Evolutionary conservation across 2,888 invertebrate genomes (phyloP).

Genomic region (Oligia fasciuncula): DNA sequence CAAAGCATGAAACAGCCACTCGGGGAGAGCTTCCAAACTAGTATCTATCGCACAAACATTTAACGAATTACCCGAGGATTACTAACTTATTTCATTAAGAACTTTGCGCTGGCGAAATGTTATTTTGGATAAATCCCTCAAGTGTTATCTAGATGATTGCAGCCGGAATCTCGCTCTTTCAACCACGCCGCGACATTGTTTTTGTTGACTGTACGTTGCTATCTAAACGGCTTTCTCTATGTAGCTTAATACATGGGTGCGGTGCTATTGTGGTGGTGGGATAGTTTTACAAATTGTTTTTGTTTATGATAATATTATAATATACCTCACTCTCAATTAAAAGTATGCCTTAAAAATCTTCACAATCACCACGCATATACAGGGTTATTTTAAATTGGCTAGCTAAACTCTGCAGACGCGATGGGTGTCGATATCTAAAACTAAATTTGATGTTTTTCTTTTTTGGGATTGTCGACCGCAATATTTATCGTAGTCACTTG

Average conservation of each 20-base stretch:
- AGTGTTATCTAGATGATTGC: slow-evolving; percentile 81
- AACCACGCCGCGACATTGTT: slow-evolving; percentile 65
- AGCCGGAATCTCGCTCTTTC: slow-evolving; percentile 70
- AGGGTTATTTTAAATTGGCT: no score
- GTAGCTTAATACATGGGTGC: slow-evolving; percentile 4
- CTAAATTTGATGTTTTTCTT: no score
- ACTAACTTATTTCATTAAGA: slow-evolving; percentile 87
- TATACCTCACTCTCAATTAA: background rate
- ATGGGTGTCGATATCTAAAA: no score
- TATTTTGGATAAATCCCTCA: slow-evolving; percentile 83
- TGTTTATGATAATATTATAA: background rate
- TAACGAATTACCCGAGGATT: slow-evolving; percentile 85
- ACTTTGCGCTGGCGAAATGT: slow-evolving; percentile 82
- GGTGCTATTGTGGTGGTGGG: background rate
- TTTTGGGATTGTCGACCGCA: no score
- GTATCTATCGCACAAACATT: slow-evolving; percentile 82
- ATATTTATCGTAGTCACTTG: no score
- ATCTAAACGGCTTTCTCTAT: slow-evolving; percentile 28
- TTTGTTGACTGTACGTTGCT: slow-evolving; percentile 56
- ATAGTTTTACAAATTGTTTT: slow-evolving; percentile 7
- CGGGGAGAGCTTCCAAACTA: slow-evolving; percentile 72
- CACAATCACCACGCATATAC: background rate
- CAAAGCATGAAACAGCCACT: slow-evolving; percentile 71
- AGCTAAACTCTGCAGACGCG: no score
- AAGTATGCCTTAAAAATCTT: background rate